Percentiles rank a stretch among this genome's conserved stretches.
Conservation (phyloP, 2,888 invertebrate species). For the Pseudeuparius sepicola region DNA sequence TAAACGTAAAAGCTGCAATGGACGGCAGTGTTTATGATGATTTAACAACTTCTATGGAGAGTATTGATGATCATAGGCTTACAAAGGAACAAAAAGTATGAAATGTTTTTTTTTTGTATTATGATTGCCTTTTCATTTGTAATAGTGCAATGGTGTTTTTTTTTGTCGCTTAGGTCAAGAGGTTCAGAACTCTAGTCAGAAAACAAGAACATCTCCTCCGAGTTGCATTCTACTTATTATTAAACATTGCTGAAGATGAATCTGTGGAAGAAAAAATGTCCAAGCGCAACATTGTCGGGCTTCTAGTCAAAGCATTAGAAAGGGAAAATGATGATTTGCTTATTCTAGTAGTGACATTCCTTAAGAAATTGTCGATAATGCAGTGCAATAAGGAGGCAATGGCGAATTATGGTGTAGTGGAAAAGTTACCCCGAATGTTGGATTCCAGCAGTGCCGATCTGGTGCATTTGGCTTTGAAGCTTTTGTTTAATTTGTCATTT, state of each 20-base stretch:
- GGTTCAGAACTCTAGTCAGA: conserved; percentile 79
- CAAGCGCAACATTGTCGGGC: conserved; percentile 80
- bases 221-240: conserved; percentile 83
- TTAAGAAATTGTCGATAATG: conserved; percentile 91
- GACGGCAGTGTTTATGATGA: conserved; percentile 61
- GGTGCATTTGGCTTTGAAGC: conserved; percentile 72
- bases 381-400: conserved; percentile 90
- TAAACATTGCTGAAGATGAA: conserved; percentile 93
- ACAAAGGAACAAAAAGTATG: conserved; percentile 36
- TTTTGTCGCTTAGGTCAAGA: conserved; percentile 38
- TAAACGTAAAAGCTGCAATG: conserved; percentile 46
- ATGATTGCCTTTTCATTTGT: conserved; percentile 1
- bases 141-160: conserved; percentile 1
- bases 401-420: conserved; percentile 69
- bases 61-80: conserved; percentile 36
- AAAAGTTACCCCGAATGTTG: conserved; percentile 74
- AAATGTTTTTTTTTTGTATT: too few relatives aligned
- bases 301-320: conserved; percentile 81
- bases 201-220: conserved; percentile 89
- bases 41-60: conserved; percentile 37
- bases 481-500: conserved; percentile 93
- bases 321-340: conserved; percentile 83
- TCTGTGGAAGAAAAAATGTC: conserved; percentile 97
- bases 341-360: conserved; percentile 82
- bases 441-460: conserved; percentile 53